Evolutionary conservation across 2,888 invertebrate genomes (phyloP), one percentile per base, ranked within the genome.

Genomic region (Calliopum simillimum): DNA sequence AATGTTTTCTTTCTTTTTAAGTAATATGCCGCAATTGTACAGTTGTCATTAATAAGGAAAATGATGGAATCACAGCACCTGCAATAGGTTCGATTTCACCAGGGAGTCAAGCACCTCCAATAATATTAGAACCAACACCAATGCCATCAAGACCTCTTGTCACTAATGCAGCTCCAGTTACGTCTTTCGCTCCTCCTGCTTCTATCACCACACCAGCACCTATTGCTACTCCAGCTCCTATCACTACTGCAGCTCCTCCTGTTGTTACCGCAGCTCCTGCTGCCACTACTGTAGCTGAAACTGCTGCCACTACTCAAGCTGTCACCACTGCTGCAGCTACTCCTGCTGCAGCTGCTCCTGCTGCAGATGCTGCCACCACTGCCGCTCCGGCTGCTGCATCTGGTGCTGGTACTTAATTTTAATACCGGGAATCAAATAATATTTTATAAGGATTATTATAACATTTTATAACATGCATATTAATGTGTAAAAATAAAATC

Each of bases 1-100:
- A 59, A 25, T 16, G 4, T 55, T 13, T 46, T 16, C n/a, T 66
- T 25, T 65, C n/a, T 41, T 47, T 70, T 74, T 14, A 56, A 82
- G 82, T 82, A 41, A 68, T 80, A 55, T 82, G 82, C 25, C 72
- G 72, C 11, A 81, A 82, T 56, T 82, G 82, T 51, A 82, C 81
- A 3, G 76, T 83, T 5, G 11, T 78, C 6, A 73, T 82, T 11
- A 67, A 63, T 25, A 46, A 66, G 13, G 65, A 68, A 47, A 73
- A 23, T 46, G 41, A 44, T 55, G 33, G 33, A 19, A 1, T 2
- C 13, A 0, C 23, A n/a, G 23, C 23, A 4, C 12, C 55, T 6
- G 6, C 19, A 49, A 13, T 21, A 11, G 21, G 11, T 4, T 4
- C 3, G n/a, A n/a, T 11, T 19, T 21, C 6, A 55, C 55, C 65